phyloP scores from a whole-genome alignment of 2,888 invertebrate genomes.

The Ormyrus nitidulus region DNA sequence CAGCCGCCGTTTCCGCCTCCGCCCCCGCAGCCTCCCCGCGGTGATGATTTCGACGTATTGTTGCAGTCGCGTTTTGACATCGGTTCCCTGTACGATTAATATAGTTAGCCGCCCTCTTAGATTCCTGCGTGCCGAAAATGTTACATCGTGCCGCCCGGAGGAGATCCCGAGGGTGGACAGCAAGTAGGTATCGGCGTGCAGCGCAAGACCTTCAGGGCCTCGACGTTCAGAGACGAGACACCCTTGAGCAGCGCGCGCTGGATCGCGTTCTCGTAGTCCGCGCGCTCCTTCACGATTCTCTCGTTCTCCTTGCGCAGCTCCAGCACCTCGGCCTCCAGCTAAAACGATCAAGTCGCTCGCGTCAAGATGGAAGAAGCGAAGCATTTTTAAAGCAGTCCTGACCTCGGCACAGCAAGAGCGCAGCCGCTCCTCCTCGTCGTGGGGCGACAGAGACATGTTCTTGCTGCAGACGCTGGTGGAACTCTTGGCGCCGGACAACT shows the following conservation, averaged over 20 bases:
- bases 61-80: too few species aligned
- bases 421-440: constrained; percentile 36
- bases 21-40: background rate
- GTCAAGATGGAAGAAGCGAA: background rate
- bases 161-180: constrained; percentile 60
- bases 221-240: constrained; percentile 70
- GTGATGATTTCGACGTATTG: too few species aligned
- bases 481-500: too few species aligned
- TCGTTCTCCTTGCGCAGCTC: constrained; percentile 69
- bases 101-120: too few species aligned
- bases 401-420: constrained; percentile 30
- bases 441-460: too few species aligned
- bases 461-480: too few species aligned
- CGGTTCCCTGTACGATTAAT: too few species aligned
- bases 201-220: constrained; percentile 68
- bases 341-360: background rate
- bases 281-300: constrained; percentile 66
- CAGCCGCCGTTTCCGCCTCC: background rate
- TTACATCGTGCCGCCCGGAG: constrained; percentile 42
- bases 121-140: too few species aligned
- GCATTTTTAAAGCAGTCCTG: too few species aligned
- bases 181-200: constrained; percentile 56
- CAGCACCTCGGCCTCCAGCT: constrained; percentile 67
- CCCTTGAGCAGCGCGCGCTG: constrained; percentile 71
- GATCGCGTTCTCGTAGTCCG: constrained; percentile 71